Evolutionary conservation across 2,888 invertebrate species (phyloP).

Genomic region (Eupithecia vulgata): DNA sequence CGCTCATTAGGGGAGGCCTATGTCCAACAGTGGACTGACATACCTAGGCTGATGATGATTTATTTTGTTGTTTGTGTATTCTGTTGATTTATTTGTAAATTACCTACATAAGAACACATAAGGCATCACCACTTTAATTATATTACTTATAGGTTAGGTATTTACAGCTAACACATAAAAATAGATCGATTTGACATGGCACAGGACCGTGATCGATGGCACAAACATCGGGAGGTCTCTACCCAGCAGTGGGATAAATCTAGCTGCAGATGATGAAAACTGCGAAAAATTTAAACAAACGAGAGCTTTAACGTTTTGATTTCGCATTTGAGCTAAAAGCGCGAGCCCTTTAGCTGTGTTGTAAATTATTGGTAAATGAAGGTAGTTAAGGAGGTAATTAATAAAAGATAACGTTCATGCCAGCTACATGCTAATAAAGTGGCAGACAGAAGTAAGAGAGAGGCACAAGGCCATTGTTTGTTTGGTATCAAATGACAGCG

Average conservation of each 20-base stretch:
- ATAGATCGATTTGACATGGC: no score
- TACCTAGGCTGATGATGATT: no score
- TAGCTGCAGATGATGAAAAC: not conserved
- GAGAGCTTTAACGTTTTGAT: not conserved
- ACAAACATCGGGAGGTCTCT: not conserved
- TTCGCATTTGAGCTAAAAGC: not conserved
- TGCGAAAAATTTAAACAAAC: not conserved
- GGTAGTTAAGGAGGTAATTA: not conserved
- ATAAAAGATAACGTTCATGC: not conserved
- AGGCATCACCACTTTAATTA: no score
- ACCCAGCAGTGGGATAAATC: not conserved
- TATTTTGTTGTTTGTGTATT: no score
- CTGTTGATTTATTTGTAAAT: no score
- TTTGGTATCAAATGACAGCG: constrained; percentile 56
- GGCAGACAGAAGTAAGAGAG: constrained; percentile 45
- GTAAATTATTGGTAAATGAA: not conserved
- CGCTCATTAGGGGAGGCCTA: no score
- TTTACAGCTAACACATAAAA: no score
- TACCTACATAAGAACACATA: no score
- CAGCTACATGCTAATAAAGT: not conserved
- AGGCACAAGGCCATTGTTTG: constrained; percentile 59
- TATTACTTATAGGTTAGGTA: no score
- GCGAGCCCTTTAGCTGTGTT: not conserved
- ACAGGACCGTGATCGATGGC: no score
- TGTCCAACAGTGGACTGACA: no score